Evolutionary conservation across 2,113 vertebrate species (phyloP), one percentile per base, ranked within the genome.

Genomic region (Epinephelus cyanopodus): DNA sequence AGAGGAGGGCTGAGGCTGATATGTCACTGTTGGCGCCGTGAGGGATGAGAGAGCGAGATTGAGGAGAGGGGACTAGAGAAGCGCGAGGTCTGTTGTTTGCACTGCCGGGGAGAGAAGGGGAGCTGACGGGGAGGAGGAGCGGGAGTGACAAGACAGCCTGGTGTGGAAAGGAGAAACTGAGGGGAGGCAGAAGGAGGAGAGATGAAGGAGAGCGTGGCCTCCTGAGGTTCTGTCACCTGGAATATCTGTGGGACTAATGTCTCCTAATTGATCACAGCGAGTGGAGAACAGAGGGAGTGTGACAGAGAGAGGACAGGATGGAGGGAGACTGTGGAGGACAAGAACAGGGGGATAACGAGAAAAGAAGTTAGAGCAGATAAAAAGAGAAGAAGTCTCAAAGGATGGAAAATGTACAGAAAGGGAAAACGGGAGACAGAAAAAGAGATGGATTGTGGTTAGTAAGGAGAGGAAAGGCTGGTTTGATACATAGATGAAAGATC

Each of bases 221-320:
- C 84, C 90, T 56, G 92, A 89, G 91, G 91, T 85, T 82, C 82
- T 82, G 90, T 94, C 93, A 93, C 92, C 95, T 92, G 85, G 77
- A 86, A 84, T 90, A 89, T 90, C 92, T 68, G 80, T 77, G 84
- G 87, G 85, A 94, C 88, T 94, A 94, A 94, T 93, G 92, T 91
- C 89, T 88, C 82, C 90, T 93, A 93, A 93, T 92, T 93, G 90
- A 94, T 94, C 92, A 90, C 81, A 88, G 89, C 60, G 33, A 70
- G 67, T 7, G 21, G 21, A 17, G 33, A 56, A 54, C 50, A 90
- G 90, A 92, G 81, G 85, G 81, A 86, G 84, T 61, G 81, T 83
- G 87, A 87, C 83, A 92, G 74, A 70, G 74, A 77, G 71, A 84
- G 69, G 72, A 54, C 45, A 27, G 65, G 69, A 70, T 27, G 33